Percentiles rank a stretch among this genome's conserved stretches.
These are phyloP conservation scores for Hippocampus abdominalis DNA, from an alignment of 2,113 vertebrate species.

Conservation along the genomic window DNA sequence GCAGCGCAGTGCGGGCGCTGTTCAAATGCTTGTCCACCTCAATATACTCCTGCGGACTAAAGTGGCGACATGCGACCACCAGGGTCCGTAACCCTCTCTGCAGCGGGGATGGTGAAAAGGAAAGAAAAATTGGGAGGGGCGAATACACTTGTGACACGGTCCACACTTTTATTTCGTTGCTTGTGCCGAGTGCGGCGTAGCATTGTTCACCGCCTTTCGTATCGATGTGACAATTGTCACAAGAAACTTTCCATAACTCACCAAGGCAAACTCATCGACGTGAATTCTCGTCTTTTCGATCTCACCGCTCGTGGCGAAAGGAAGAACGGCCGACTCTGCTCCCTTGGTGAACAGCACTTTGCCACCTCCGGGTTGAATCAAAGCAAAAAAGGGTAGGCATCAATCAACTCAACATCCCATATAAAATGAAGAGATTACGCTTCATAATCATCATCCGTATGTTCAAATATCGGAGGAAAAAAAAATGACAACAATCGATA, in stretches of 20 bases:
- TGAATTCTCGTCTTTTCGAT: conserved; percentile 91
- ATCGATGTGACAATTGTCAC: neutral
- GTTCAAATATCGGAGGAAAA: neutral
- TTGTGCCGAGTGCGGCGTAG: neutral
- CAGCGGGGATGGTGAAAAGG: neutral
- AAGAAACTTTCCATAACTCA: conserved; percentile 55
- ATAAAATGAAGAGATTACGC: neutral
- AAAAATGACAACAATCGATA: neutral
- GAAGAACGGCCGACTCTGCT: conserved; percentile 91
- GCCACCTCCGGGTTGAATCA: conserved; percentile 71
- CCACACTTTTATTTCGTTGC: neutral
- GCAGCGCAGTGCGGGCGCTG: conserved; percentile 88
- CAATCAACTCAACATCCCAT: neutral
- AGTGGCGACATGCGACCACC: conserved; percentile 86
- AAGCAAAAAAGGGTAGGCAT: neutral
- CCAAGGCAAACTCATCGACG: conserved; percentile 96
- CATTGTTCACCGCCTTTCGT: neutral
- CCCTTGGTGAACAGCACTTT: conserved; percentile 93
- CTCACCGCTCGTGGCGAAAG: conserved; percentile 83
- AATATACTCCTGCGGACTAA: conserved; percentile 82
- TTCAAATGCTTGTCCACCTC: conserved; percentile 80
- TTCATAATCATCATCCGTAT: too few species aligned
- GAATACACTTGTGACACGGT: too few species aligned
- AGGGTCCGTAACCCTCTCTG: conserved; percentile 95
- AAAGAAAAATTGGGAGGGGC: neutral